Percentiles rank a stretch among this genome's conserved stretches.
Evolutionary conservation across 2,888 invertebrate genomes (phyloP).

Genomic region (Frankliniella fusca): DNA sequence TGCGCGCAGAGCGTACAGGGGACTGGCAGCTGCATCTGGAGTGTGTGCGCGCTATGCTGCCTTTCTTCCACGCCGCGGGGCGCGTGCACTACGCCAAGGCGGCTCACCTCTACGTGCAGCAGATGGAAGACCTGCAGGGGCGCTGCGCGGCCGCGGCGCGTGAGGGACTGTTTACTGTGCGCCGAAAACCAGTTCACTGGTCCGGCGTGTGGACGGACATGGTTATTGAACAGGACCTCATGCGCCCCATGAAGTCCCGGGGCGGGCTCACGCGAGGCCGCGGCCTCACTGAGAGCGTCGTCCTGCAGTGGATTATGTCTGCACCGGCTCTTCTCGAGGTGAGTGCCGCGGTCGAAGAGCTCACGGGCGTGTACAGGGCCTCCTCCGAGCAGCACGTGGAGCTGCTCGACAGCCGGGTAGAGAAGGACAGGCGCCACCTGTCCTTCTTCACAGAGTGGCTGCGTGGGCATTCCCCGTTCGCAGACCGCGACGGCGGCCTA

Average conservation of each 20-base stretch:
- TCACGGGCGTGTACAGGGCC: not conserved
- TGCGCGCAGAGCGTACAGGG: conserved; percentile 41
- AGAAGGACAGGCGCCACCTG: not conserved
- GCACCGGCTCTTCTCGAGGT: not conserved
- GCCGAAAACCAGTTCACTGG: conserved; percentile 38
- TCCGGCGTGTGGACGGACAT: conserved; percentile 39
- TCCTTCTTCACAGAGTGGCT: not conserved
- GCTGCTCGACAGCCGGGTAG: not conserved
- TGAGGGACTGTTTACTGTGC: conserved; percentile 38
- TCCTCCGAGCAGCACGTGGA: not conserved
- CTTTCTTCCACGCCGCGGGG: conserved; percentile 39
- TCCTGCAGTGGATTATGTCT: not conserved
- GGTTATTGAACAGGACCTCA: conserved; percentile 38
- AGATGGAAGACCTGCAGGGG: conserved; percentile 40
- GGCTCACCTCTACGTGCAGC: conserved; percentile 42
- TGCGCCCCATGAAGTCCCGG: conserved; percentile 40
- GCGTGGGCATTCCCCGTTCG: not conserved
- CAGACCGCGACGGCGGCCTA: not conserved
- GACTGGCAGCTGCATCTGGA: conserved; percentile 42
- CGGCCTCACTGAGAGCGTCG: not conserved
- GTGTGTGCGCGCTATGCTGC: conserved; percentile 38
- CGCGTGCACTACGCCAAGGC: conserved; percentile 41
- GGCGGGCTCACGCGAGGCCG: conserved; percentile 39
- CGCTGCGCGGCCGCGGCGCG: conserved; percentile 39
- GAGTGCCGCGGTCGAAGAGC: not conserved